Percentiles rank a stretch among this genome's conserved stretches.
Conservation (phyloP, 2,113 vertebrate genomes). For the Chamaea fasciata region DNA sequence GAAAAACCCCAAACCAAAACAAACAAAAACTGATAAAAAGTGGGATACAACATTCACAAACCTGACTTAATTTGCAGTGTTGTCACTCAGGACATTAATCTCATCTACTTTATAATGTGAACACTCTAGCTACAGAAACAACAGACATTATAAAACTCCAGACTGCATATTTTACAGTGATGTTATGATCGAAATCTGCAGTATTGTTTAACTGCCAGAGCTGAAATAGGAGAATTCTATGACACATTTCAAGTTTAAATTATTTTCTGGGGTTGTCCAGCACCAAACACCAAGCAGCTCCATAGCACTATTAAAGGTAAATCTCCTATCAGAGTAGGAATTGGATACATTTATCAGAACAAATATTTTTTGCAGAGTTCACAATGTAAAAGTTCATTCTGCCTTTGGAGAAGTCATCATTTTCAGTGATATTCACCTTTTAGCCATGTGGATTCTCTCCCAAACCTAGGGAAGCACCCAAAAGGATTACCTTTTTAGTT, state of each 20-base stretch:
- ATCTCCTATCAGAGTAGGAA: background rate
- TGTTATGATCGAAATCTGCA: background rate
- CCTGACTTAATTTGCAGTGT: background rate
- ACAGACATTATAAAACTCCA: background rate
- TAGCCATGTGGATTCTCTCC: background rate
- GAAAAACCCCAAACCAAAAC: background rate
- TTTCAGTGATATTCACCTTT: background rate
- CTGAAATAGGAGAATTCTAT: background rate
- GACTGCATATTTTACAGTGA: background rate
- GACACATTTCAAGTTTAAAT: background rate
- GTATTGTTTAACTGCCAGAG: background rate
- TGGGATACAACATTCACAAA: background rate
- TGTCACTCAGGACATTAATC: background rate
- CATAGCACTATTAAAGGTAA: background rate
- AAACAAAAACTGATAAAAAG: background rate
- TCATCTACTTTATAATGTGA: background rate
- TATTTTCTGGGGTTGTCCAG: background rate
- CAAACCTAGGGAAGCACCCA: background rate
- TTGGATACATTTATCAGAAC: background rate
- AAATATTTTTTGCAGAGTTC: background rate
- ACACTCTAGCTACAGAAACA: background rate
- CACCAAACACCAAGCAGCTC: background rate
- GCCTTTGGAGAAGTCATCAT: background rate
- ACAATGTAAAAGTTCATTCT: background rate
- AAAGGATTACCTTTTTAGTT: conserved; percentile 5